Evolutionary conservation across 1,140 invertebrate species (phyloP), one percentile per base, ranked within the genome.

Genomic region (Anoplophora glabripennis): DNA sequence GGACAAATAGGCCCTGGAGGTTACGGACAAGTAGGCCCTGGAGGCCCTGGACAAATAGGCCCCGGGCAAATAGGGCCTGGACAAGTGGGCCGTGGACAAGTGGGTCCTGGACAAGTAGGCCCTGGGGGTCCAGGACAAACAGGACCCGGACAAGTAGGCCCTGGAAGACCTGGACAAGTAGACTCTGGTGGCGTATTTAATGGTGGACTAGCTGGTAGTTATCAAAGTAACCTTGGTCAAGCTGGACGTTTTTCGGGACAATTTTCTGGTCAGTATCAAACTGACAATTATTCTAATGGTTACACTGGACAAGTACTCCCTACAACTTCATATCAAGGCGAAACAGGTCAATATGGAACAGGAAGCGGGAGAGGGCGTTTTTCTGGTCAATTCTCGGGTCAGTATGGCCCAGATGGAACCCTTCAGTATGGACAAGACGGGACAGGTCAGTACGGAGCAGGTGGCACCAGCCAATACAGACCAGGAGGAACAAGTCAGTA

Each of bases 221-320:
- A 72, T 63, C 40, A 66, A 45, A 52, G 56, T 3, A 36, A 64
- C 7, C 46, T 14, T 36, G 63, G 60, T 15, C 61, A 66, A 36
- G 40, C 57, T 18, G 71, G 71, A 4, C 52, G 56, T 54, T 73
- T 73, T 60, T 69, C 66, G 11, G 71, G 71, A 8, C 57, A 49
- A n/a, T 73, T 73, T 65, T 52, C 67, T 11, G 71, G 71, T 3
- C 61, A 63, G 21, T 73, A 72, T 57, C 57, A 63, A 59, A 18
- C 61, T n/a, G 53, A 63, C 33, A 47, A 28, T 33, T 21, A 44
- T 8, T 10, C 42, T 15, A 44, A 44, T 11, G 36, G 8, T 8
- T 37, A n/a, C 8, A 9, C 36, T 44, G 42, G 42, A n/a, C n/a
- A n/a, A n/a, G n/a, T n/a, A n/a, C 10, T 7, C 15, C 1, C 42